These are phyloP conservation scores for Spondyliosoma cantharus DNA, from an alignment of 2,797 vertebrate genomes.

Conservation along the genomic window DNA sequence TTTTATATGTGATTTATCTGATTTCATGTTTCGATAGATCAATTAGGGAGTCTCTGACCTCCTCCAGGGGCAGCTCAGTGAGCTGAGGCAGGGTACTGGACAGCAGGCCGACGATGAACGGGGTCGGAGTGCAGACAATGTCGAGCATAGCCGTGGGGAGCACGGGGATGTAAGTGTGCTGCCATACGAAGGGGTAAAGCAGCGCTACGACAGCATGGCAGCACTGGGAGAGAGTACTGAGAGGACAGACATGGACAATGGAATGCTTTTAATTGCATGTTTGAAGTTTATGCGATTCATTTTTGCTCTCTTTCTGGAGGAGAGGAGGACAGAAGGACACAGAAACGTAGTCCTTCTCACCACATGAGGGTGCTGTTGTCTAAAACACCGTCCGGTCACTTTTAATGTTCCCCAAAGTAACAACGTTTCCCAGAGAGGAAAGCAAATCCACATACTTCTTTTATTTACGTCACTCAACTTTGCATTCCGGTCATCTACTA, in stretches of 20 bases:
- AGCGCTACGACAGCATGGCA: slow-evolving; percentile 94
- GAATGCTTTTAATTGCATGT: not conserved
- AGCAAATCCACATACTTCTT: slow-evolving; percentile 43
- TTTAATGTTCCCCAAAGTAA: slow-evolving; percentile 6
- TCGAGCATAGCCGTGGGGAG: slow-evolving; percentile 95
- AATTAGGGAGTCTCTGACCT: slow-evolving; percentile 82
- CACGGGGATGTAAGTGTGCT: slow-evolving; percentile 98
- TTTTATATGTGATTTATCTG: no score
- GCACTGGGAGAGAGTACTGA: slow-evolving; percentile 94
- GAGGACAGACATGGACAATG: slow-evolving; percentile 23
- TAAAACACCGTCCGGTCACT: slow-evolving; percentile 3
- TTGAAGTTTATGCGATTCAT: not conserved
- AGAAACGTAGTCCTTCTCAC: not conserved
- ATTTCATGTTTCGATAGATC: no score
- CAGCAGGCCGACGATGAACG: slow-evolving; percentile 95
- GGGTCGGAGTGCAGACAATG: slow-evolving; percentile 96
- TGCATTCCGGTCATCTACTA: slow-evolving; percentile 63
- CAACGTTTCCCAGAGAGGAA: slow-evolving; percentile 57
- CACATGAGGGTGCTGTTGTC: slow-evolving; percentile 50
- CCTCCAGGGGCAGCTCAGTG: slow-evolving; percentile 92
- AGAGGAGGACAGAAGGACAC: not conserved
- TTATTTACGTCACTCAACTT: slow-evolving; percentile 64
- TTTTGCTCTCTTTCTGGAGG: not conserved
- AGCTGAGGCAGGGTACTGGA: slow-evolving; percentile 92
- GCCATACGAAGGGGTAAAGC: slow-evolving; percentile 98